Base-by-base conservation (phyloP, 1,140 invertebrate genomes). In the Microplitis mediator region DNA sequence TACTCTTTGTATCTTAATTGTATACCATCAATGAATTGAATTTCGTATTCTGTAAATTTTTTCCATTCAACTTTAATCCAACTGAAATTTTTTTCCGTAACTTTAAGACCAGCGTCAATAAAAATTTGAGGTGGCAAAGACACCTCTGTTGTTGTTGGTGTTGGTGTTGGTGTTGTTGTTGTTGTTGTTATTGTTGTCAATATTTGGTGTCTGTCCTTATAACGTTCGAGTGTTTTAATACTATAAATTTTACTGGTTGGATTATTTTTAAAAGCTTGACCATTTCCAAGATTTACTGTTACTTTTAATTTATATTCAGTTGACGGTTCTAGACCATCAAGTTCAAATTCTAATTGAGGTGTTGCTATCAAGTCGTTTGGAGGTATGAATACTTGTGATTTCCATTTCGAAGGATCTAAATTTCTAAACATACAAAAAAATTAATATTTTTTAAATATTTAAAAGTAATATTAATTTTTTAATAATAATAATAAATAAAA, bases 281-380 rank as follows among this genome's bases (percentile, higher is more conserved):
- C 39, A 8, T 94, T 93, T 60, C 91, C 88, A 14, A 95, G 83
- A 16, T 92, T 91, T 2, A 95, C 88, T 13, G 92, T 92, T 1
- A 95, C 94, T 83, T 94, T 92, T 3, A 96, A 90, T 81, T 91
- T 93, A 80, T 97, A 97, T 32, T 91, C 89, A 0, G 94, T 95
- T 58, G 93, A 91, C 0, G 95, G 91, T 78, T 92, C 89, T n/a
- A 97, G 83, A 31, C 90, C 91, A 9, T 90, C 89, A 14, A 97
- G 80, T 75, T 95, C 91, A 82, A 96, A 95, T 80, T 97, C 94
- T 69, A 96, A 86, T 68, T 95, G 93, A 8, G 92, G 91, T 4
- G 93, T 95, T 3, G 93, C 93, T 64, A 97, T 94, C 0, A 96
- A 79, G 81, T 94, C 94, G 74, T 93, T 91, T 14, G 91, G 92